These are phyloP conservation scores for Exocentrus adspersus DNA, from an alignment of 2,888 invertebrate species.

Conservation along the genomic window DNA sequence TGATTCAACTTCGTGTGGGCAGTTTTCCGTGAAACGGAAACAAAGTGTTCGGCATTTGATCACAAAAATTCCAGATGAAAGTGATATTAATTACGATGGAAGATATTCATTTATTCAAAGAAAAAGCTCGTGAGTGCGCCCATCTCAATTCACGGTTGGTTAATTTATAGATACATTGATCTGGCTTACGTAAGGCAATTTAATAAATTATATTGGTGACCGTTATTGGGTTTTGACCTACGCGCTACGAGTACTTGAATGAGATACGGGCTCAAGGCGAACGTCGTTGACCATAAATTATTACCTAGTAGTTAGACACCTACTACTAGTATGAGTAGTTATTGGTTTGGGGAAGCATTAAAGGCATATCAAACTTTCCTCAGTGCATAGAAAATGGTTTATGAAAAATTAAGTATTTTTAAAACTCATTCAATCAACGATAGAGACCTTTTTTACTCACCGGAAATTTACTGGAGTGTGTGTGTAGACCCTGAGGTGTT, in stretches of 20 bases:
- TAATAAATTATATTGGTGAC: neutral
- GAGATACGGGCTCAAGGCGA: neutral
- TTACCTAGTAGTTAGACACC: too few relatives aligned
- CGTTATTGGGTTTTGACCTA: neutral
- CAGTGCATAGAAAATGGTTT: too few relatives aligned
- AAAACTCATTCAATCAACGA: neutral
- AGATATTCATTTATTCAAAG: neutral
- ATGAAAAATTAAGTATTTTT: too few relatives aligned
- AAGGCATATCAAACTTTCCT: too few relatives aligned
- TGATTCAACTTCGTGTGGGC: too few relatives aligned
- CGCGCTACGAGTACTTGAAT: neutral
- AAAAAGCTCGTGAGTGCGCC: neutral
- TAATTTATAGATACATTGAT: neutral
- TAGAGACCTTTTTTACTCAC: conserved; percentile 67
- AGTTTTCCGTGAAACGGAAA: too few relatives aligned
- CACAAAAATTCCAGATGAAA: too few relatives aligned
- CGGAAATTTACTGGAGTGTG: conserved; percentile 83
- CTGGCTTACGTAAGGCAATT: neutral
- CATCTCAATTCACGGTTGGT: neutral
- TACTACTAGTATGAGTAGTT: too few relatives aligned
- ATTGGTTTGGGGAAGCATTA: too few relatives aligned
- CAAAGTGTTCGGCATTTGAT: too few relatives aligned
- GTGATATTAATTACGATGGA: too few relatives aligned
- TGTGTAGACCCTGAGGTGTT: conserved; percentile 69
- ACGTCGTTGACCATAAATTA: too few relatives aligned